These are phyloP conservation scores for Whitmania pigra DNA, from an alignment of 1,140 invertebrate genomes.

Conservation along the genomic window DNA sequence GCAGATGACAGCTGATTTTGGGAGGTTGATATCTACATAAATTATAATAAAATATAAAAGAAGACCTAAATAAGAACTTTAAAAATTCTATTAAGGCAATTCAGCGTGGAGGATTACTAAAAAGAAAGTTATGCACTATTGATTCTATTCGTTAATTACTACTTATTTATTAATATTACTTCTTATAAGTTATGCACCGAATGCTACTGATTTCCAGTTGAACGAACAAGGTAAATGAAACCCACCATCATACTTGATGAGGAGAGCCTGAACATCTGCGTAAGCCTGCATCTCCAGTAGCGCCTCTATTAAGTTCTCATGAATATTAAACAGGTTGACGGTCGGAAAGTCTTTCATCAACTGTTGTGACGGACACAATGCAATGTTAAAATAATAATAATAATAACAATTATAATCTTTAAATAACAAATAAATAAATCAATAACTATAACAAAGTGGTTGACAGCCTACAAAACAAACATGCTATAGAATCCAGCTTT, in stretches of 20 bases:
- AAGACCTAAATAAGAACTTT: too few species aligned
- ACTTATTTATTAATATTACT: too few species aligned
- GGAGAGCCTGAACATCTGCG: conserved; percentile 85
- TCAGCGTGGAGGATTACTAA: too few species aligned
- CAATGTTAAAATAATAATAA: neutral
- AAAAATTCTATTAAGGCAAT: too few species aligned
- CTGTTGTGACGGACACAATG: conserved; percentile 39
- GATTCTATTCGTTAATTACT: too few species aligned
- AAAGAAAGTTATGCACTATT: too few species aligned
- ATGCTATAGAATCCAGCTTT: neutral
- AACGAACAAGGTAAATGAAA: neutral
- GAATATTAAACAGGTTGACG: conserved; percentile 86
- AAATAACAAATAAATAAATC: conserved; percentile 2
- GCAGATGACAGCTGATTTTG: conserved; percentile 91
- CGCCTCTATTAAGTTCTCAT: conserved; percentile 93
- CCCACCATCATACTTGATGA: conserved; percentile 79
- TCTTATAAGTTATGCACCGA: too few species aligned
- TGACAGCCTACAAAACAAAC: neutral
- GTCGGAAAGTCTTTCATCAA: conserved; percentile 93
- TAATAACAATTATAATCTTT: too few species aligned
- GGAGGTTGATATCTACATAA: conserved; percentile 67
- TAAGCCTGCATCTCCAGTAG: conserved; percentile 89
- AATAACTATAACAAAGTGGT: neutral
- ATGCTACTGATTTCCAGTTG: neutral
- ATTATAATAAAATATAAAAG: conserved; percentile 12